phyloP scores from a whole-genome alignment of 2,888 invertebrate genomes.

The Plagodis dolabraria region DNA sequence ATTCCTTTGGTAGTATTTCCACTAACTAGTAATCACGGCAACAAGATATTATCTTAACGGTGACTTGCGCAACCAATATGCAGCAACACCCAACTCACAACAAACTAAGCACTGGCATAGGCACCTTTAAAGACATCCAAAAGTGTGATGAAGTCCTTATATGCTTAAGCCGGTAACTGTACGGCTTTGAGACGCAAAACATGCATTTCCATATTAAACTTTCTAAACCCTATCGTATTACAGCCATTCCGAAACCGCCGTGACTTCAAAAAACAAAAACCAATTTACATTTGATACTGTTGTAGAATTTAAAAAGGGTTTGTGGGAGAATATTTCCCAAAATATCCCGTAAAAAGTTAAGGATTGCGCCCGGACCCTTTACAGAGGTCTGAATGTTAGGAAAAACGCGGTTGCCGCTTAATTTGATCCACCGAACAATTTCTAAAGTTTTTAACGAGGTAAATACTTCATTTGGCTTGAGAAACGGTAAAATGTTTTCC shows the following conservation, averaged over 20 bases:
- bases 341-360: slow-evolving; percentile 8
- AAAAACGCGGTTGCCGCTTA: slow-evolving; percentile 14
- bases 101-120: too few relatives aligned
- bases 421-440: slow-evolving; percentile 23
- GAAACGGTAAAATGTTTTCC: not conserved
- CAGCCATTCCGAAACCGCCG: slow-evolving; percentile 4
- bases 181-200: too few relatives aligned
- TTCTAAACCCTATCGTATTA: too few relatives aligned
- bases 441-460: slow-evolving; percentile 22
- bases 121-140: too few relatives aligned
- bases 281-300: slow-evolving; percentile 18
- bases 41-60: too few relatives aligned
- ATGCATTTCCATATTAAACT: too few relatives aligned
- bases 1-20: too few relatives aligned
- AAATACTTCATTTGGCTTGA: slow-evolving; percentile 21
- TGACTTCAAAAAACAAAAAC: slow-evolving; percentile 13
- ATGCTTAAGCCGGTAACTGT: too few relatives aligned
- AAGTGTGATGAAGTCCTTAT: too few relatives aligned
- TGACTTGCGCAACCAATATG: too few relatives aligned
- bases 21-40: too few relatives aligned
- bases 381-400: slow-evolving; percentile 14
- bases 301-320: slow-evolving; percentile 14
- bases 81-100: too few relatives aligned
- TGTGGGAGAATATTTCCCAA: slow-evolving; percentile 7
- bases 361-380: not conserved